phyloP scores from a whole-genome alignment of 2,113 vertebrate genomes.

The Lampris incognitus region DNA sequence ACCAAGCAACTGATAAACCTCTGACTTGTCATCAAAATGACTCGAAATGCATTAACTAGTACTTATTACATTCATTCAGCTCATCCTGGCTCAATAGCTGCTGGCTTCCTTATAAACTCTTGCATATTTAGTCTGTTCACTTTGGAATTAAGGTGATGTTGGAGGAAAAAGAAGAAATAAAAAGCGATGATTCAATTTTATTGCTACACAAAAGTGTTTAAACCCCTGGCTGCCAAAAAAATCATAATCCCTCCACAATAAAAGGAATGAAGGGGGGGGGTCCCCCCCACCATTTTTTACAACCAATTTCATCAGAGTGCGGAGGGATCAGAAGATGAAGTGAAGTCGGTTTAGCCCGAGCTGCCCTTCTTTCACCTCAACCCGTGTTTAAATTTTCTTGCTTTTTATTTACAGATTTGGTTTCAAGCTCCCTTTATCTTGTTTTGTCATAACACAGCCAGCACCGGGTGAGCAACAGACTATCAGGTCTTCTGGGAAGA shows the following conservation, averaged over 20 bases:
- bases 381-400: constrained; percentile 35
- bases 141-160: constrained; percentile 50
- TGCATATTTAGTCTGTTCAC: constrained; percentile 33
- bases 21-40: constrained; percentile 23
- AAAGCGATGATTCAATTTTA: constrained; percentile 69
- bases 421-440: constrained; percentile 24
- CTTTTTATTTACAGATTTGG: constrained; percentile 14
- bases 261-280: constrained; percentile 15
- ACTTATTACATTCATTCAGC: constrained; percentile 22
- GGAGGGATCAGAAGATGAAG: constrained; percentile 34
- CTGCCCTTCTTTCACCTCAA: constrained; percentile 25
- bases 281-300: constrained; percentile 55
- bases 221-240: constrained; percentile 48
- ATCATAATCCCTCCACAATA: constrained; percentile 26
- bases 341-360: constrained; percentile 4
- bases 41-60: constrained; percentile 1
- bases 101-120: constrained; percentile 40
- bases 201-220: constrained; percentile 57
- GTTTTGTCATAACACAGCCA: constrained; percentile 18
- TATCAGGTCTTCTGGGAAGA: neutral
- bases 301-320: constrained; percentile 62
- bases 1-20: constrained; percentile 49
- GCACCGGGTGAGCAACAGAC: neutral
- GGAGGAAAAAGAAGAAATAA: constrained; percentile 27
- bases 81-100: constrained; percentile 39